Conservation (phyloP, 2,113 vertebrate genomes). For the Ploceus nigricollis region DNA sequence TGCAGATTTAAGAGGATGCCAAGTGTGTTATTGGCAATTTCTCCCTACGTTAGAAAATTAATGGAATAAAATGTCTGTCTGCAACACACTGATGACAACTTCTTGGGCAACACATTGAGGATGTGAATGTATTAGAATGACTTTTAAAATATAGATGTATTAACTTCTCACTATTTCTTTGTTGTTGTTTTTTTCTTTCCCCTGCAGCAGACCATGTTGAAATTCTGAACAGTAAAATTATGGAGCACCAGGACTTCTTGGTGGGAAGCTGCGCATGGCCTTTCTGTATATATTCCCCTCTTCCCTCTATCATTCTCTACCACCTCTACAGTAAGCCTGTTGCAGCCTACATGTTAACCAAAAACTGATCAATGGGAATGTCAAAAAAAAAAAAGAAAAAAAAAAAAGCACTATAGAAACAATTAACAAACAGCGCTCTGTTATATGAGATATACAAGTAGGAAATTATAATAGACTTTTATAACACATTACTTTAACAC, state of each 20-base stretch:
- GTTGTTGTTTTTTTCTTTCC: conserved; percentile 2
- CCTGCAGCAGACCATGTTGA: conserved; percentile 83
- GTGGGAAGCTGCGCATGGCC: conserved; percentile 85
- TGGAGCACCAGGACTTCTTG: conserved; percentile 84
- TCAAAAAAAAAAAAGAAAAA: conserved; percentile 58
- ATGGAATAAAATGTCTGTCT: neutral
- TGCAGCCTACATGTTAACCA: conserved; percentile 87
- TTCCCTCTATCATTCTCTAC: conserved; percentile 78
- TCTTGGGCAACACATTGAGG: neutral
- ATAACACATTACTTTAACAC: conserved; percentile 77
- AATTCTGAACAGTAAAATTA: conserved; percentile 85
- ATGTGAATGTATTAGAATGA: neutral
- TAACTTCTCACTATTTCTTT: conserved; percentile 9
- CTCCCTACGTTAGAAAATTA: neutral
- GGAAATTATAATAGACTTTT: conserved; percentile 70
- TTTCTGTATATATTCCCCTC: conserved; percentile 75
- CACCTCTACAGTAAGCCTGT: conserved; percentile 88
- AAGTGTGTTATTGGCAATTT: neutral
- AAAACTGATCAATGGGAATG: conserved; percentile 76
- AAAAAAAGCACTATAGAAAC: conserved; percentile 70
- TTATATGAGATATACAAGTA: conserved; percentile 75
- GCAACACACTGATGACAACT: neutral
- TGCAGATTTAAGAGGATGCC: neutral
- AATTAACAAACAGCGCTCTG: conserved; percentile 68
- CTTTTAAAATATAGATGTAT: neutral